phyloP scores from a whole-genome alignment of 2,888 invertebrate genomes.

The Cosmia trapezina region DNA sequence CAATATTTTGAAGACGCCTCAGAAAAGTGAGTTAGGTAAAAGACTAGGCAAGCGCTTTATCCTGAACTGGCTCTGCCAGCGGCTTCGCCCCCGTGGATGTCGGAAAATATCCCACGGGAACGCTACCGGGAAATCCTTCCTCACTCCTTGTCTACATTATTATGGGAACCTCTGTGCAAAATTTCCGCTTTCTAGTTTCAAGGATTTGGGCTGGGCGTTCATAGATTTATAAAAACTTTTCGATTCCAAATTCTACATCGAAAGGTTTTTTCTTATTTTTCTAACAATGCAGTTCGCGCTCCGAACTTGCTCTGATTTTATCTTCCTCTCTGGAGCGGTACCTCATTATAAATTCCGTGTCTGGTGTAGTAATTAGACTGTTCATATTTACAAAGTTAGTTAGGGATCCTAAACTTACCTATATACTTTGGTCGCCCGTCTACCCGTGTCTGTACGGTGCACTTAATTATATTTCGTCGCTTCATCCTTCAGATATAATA shows the following conservation, averaged over 20 bases:
- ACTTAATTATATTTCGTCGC: too few species aligned
- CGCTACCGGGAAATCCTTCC: too few species aligned
- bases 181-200: too few species aligned
- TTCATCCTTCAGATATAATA: too few species aligned
- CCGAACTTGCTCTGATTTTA: neutral
- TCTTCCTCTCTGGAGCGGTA: neutral
- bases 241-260: neutral
- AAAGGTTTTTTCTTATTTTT: neutral
- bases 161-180: too few species aligned
- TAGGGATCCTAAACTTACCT: neutral
- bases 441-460: neutral
- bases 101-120: too few species aligned
- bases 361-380: neutral
- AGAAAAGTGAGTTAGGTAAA: neutral
- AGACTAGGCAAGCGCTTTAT: too few species aligned
- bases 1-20: neutral
- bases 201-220: too few species aligned
- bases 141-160: too few species aligned
- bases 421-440: neutral
- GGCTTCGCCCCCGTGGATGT: too few species aligned
- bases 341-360: neutral
- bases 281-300: neutral
- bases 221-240: neutral
- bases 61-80: too few species aligned
- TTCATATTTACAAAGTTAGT: neutral